A percentile compares a stretch with the other conserved stretches of the same genome.
Conservation (phyloP, 2,113 vertebrate genomes). For the Chitala chitala region DNA sequence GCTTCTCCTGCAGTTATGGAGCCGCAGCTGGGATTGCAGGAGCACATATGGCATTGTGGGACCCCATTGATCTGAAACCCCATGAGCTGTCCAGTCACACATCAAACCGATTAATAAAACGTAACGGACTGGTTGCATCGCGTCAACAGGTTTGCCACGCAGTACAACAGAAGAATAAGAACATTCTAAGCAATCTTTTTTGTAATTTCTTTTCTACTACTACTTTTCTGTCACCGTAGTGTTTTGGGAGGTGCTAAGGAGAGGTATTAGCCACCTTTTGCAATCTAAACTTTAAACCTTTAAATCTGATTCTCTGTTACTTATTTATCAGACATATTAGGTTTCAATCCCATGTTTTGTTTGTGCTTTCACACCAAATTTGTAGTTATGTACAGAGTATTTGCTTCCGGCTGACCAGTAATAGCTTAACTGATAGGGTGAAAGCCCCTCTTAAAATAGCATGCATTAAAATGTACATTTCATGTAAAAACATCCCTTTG, state of each 20-base stretch:
- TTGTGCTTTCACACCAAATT: too few species aligned
- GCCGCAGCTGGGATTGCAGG: background rate
- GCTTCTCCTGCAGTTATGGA: conserved; percentile 12
- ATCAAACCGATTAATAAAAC: conserved; percentile 24
- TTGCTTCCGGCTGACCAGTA: background rate
- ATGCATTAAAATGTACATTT: background rate
- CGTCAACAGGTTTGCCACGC: conserved; percentile 9
- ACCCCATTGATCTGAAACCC: conserved; percentile 21
- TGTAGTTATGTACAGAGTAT: background rate
- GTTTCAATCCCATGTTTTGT: background rate
- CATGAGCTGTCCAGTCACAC: conserved; percentile 12
- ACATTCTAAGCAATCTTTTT: conserved; percentile 40
- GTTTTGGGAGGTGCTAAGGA: background rate
- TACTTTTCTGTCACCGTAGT: background rate
- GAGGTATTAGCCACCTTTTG: conserved; percentile 1
- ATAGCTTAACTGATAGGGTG: background rate
- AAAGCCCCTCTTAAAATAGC: too few species aligned
- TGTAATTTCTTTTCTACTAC: conserved; percentile 36
- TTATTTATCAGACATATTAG: background rate
- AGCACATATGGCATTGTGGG: conserved; percentile 22
- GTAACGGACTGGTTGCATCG: conserved; percentile 18
- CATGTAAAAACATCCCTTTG: too few species aligned
- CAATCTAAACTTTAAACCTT: background rate
- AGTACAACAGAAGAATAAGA: background rate
- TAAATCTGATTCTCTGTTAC: background rate